phyloP scores from a whole-genome alignment of 1,140 invertebrate species.

The Saccostrea echinata region DNA sequence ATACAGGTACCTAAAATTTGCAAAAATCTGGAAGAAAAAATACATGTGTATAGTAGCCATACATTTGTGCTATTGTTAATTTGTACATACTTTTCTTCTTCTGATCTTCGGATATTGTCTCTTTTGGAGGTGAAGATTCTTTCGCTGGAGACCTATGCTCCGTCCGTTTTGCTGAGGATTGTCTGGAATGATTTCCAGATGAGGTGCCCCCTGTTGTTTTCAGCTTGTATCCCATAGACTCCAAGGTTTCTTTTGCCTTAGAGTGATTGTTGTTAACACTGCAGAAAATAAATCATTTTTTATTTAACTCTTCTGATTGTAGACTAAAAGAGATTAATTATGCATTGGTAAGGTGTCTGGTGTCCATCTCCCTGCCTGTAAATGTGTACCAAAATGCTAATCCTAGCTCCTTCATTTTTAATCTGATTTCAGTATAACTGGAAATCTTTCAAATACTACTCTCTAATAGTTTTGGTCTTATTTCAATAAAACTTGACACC shows the following conservation, averaged over 20 bases:
- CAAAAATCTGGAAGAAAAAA: not conserved
- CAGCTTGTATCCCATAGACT: slow-evolving; percentile 38
- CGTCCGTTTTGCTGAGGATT: not conserved
- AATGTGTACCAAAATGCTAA: no score
- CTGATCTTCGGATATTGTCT: slow-evolving; percentile 37
- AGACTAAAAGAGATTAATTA: no score
- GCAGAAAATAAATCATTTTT: not conserved
- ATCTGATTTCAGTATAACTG: no score
- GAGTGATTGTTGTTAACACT: slow-evolving; percentile 40
- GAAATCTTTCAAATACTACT: no score
- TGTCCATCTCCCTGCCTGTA: no score
- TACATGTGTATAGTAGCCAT: not conserved
- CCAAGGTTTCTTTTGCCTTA: not conserved
- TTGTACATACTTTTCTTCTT: slow-evolving; percentile 22
- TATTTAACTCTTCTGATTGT: no score
- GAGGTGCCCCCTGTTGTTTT: not conserved
- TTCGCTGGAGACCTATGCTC: not conserved
- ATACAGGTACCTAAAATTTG: not conserved
- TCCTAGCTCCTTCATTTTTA: no score
- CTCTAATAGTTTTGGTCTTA: no score
- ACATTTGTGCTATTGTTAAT: not conserved
- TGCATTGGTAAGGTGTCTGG: no score
- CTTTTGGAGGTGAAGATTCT: slow-evolving; percentile 9
- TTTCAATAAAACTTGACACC: no score
- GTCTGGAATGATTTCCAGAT: not conserved